A percentile compares a stretch with the other conserved stretches of the same genome.
Conservation (phyloP, 2,888 invertebrate species). For the Hedya salicella region DNA sequence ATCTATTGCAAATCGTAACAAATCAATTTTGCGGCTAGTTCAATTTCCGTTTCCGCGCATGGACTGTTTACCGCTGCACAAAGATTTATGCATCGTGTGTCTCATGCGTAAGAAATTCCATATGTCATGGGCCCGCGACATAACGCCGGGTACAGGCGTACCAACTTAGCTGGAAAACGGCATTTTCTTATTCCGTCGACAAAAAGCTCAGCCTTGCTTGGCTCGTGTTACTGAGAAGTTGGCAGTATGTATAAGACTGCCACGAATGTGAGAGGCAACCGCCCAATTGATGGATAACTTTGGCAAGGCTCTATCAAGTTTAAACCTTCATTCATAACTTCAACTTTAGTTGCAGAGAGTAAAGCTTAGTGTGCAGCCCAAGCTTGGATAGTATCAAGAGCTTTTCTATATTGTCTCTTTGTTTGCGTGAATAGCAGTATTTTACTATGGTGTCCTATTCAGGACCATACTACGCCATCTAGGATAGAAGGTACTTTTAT, state of each 20-base stretch:
- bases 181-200: not conserved
- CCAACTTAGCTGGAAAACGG: not conserved
- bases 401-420: not conserved
- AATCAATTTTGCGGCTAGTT: constrained; percentile 25
- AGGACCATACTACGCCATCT: not conserved
- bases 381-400: not conserved
- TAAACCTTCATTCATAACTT: not conserved
- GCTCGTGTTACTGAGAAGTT: not conserved
- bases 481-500: constrained; percentile 20
- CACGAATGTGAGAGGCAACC: not conserved
- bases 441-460: constrained; percentile 16
- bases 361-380: not conserved
- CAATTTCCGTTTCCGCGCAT: constrained; percentile 28
- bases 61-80: constrained; percentile 34
- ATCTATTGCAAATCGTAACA: constrained; percentile 9
- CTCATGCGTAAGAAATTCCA: constrained; percentile 34
- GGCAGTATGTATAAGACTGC: constrained; percentile 5
- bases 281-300: constrained; percentile 2
- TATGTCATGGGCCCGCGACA: constrained; percentile 32
- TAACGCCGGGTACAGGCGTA: constrained; percentile 9
- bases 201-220: constrained; percentile 3
- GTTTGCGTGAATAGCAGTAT: constrained; percentile 5
- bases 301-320: not conserved
- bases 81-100: constrained; percentile 29
- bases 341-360: not conserved